phyloP scores from a whole-genome alignment of 1,140 invertebrate genomes.

The Cherax quadricarinatus region DNA sequence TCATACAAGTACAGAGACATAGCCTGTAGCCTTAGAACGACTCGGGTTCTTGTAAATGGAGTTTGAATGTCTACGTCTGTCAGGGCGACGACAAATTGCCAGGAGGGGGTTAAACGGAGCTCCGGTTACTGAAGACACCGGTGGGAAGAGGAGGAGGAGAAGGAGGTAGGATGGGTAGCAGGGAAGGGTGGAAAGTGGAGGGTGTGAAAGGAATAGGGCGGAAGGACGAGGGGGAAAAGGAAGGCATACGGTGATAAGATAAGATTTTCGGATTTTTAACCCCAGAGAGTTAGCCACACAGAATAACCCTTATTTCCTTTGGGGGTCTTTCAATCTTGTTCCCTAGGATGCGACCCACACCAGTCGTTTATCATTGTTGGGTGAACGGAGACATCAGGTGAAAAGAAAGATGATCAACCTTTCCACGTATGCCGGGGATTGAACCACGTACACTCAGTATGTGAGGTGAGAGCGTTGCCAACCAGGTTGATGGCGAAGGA shows the following conservation, averaged over 20 bases:
- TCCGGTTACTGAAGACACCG: background rate
- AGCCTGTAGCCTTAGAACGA: background rate
- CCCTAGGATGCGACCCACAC: too few relatives aligned
- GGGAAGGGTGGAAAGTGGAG: background rate
- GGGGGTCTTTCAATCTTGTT: too few relatives aligned
- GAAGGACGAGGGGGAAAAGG: background rate
- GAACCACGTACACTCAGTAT: too few relatives aligned
- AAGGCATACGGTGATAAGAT: background rate
- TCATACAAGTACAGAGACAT: background rate
- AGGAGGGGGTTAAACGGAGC: background rate
- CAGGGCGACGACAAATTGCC: conserved; percentile 15
- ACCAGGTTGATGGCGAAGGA: too few relatives aligned
- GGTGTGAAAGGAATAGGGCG: background rate
- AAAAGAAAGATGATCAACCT: too few relatives aligned
- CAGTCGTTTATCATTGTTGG: too few relatives aligned
- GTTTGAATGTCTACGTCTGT: conserved; percentile 17
- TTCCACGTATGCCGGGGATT: too few relatives aligned
- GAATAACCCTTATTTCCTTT: too few relatives aligned
- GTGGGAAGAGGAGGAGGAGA: background rate
- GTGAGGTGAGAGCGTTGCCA: too few relatives aligned
- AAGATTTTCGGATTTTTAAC: too few relatives aligned
- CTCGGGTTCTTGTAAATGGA: background rate
- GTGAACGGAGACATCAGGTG: too few relatives aligned
- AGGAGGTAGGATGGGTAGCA: background rate
- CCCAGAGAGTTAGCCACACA: too few relatives aligned